Base-by-base conservation (phyloP, 2,113 vertebrate genomes). In the Oenanthe melanoleuca region DNA sequence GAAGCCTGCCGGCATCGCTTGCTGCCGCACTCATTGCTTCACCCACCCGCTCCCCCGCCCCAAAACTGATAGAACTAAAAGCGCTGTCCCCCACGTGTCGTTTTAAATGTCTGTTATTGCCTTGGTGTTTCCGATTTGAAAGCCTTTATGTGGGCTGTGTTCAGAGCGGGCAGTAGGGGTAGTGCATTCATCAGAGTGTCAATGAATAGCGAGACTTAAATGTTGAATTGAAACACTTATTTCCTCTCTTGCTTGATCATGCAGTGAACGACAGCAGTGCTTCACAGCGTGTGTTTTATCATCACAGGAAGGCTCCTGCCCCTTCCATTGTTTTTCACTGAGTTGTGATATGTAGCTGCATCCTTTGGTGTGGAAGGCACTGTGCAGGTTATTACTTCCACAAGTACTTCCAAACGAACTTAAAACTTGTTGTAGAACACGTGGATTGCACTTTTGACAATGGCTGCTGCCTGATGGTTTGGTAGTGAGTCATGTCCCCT, bases 21-120 rank as follows among this genome's bases (percentile, higher is more conserved):
- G 31, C 53, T 77, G 53, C n/a, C 24, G 0, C 15, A 1, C 9
- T 64, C 8, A 0, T 2, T 44, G 14, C 2, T 8, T 57, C 29
- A n/a, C 6, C 50, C 80, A 20, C 7, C 11, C 9, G 6, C 16
- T 5, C 29, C 45, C 44, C 38, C 9, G 11, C 21, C 18, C 50
- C 24, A 3, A 52, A 42, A 33, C n/a, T 45, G 37, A 25, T 4
- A 38, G 63, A 86, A 34, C 7, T 10, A 11, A 23, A 70, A 42
- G 14, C 8, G 18, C 18, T 38, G 26, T 34, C 7, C 2, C 9
- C 34, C 22, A 4, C 22, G 4, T 1, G 0, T 52, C 6, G 19
- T 8, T 24, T 71, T 69, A n/a, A 88, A 12, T 64, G 22, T 5
- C 25, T 72, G 0, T 33, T 65, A 13, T 2, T 11, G 2, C 17